Evolutionary conservation across 1,140 invertebrate genomes (phyloP).

Genomic region (Capitella teleta): DNA sequence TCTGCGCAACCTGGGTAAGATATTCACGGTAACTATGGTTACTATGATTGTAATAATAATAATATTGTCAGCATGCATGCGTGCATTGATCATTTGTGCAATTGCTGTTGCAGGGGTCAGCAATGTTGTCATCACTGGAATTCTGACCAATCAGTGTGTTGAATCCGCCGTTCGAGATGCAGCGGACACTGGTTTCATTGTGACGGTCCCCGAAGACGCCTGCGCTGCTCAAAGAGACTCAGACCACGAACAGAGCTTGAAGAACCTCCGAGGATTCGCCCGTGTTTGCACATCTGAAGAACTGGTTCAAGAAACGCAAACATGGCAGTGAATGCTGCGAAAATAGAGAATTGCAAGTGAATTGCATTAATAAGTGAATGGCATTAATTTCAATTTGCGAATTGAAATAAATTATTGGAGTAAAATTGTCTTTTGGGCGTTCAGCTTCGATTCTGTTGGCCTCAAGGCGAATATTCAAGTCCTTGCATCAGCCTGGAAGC

Average conservation of each 20-base stretch:
- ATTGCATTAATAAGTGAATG: too few species aligned
- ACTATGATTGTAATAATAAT: background rate
- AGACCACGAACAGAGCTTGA: background rate
- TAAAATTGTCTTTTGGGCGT: too few species aligned
- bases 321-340: too few species aligned
- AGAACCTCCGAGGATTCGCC: background rate
- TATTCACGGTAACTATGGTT: background rate
- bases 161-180: slow-evolving; percentile 6
- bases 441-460: too few species aligned
- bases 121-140: slow-evolving; percentile 3
- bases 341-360: too few species aligned
- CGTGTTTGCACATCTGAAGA: background rate
- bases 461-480: too few species aligned
- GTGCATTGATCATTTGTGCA: background rate
- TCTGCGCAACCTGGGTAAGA: slow-evolving; percentile 2
- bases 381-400: too few species aligned
- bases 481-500: too few species aligned
- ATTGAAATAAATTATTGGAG: too few species aligned
- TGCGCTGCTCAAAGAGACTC: background rate
- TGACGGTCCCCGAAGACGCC: background rate
- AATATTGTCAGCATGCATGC: background rate
- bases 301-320: background rate
- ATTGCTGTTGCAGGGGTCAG: slow-evolving; percentile 1
- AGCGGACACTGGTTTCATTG: slow-evolving; percentile 5
- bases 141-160: slow-evolving; percentile 5